phyloP scores from a whole-genome alignment of 2,797 vertebrate genomes.

The Phrynocephalus vlangalii region DNA sequence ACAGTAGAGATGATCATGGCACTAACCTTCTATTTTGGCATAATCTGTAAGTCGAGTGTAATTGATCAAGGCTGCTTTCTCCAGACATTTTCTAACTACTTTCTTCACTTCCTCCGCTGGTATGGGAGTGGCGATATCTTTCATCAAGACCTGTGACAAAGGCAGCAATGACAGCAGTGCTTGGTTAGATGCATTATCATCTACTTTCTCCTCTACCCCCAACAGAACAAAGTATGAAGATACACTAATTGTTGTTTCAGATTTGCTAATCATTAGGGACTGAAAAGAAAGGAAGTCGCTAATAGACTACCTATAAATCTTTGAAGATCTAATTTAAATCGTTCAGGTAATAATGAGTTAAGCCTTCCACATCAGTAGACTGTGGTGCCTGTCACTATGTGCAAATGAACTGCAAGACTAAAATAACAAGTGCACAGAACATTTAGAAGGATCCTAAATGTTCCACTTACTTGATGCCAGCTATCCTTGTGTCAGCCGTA shows the following conservation, averaged over 20 bases:
- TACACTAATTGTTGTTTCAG: conserved; percentile 26
- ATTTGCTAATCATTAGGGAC: conserved; percentile 34
- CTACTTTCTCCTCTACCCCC: conserved; percentile 1
- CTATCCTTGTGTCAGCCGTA: not conserved
- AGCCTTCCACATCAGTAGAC: not conserved
- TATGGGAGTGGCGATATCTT: conserved; percentile 93
- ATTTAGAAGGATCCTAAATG: not conserved
- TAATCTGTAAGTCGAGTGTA: conserved; percentile 95
- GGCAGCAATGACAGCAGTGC: conserved; percentile 44
- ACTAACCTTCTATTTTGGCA: conserved; percentile 93
- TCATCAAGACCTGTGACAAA: conserved; percentile 91
- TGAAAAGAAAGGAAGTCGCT: conserved; percentile 20
- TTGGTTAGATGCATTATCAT: conserved; percentile 47
- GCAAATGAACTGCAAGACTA: conserved; percentile 21
- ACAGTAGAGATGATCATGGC: conserved; percentile 71
- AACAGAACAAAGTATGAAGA: conserved; percentile 44
- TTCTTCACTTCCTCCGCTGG: conserved; percentile 93
- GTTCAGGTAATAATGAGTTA: not conserved
- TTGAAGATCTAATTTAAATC: conserved; percentile 28
- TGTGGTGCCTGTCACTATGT: not conserved
- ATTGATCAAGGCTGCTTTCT: conserved; percentile 94
- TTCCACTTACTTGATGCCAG: not conserved
- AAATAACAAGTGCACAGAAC: not conserved
- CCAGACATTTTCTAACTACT: conserved; percentile 91
- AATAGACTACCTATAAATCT: conserved; percentile 39